Evolutionary conservation across 2,113 vertebrate species (phyloP).

Genomic region (Stictonetta naevosa): DNA sequence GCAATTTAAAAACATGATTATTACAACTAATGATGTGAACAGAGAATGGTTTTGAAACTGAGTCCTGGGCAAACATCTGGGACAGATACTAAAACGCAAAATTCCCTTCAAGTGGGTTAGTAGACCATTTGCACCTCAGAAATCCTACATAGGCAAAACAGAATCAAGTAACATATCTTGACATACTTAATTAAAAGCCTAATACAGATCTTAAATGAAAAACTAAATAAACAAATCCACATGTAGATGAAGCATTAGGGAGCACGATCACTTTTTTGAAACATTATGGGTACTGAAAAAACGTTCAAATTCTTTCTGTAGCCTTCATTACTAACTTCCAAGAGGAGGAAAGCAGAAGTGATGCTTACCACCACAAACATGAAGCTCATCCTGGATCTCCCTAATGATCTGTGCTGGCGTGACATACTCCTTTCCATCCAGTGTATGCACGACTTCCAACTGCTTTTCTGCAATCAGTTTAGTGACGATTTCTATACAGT

Average conservation of each 20-base stretch:
- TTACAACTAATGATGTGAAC: not conserved
- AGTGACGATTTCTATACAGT: conserved; percentile 95
- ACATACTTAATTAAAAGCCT: not conserved
- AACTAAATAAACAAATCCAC: not conserved
- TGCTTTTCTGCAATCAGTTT: conserved; percentile 92
- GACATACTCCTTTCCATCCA: conserved; percentile 96
- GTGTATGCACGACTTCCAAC: conserved; percentile 93
- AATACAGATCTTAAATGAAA: not conserved
- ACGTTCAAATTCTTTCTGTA: not conserved
- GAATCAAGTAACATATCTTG: not conserved
- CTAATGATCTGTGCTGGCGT: conserved; percentile 91
- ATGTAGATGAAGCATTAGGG: not conserved
- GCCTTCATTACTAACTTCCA: not conserved
- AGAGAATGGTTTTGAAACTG: not conserved
- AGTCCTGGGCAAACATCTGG: not conserved
- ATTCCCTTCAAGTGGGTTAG: not conserved
- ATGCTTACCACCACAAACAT: conserved; percentile 87
- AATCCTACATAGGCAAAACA: not conserved
- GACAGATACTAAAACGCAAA: not conserved
- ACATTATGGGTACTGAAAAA: not conserved
- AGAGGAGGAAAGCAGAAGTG: not conserved
- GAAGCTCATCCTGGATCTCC: conserved; percentile 94
- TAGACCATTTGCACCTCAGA: not conserved
- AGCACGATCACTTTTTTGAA: not conserved
- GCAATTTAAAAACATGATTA: not conserved